These are phyloP conservation scores for Archips xylosteana DNA, from an alignment of 2,888 invertebrate species.

Conservation along the genomic window DNA sequence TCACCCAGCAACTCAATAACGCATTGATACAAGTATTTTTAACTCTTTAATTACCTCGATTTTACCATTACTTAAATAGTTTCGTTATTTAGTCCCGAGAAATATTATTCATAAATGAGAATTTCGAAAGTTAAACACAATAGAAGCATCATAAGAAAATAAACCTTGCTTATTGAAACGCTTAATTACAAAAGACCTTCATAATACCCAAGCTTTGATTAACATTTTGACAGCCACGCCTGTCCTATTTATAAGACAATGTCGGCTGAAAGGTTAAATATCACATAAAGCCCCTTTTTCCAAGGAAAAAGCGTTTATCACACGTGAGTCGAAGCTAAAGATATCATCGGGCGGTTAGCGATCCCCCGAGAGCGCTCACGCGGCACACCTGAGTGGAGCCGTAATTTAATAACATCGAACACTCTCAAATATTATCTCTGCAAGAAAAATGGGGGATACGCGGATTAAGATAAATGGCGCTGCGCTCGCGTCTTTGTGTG, in stretches of 20 bases:
- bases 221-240: background rate
- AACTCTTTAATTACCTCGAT: too few species aligned
- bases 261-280: background rate
- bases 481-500: conserved; percentile 5
- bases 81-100: too few species aligned
- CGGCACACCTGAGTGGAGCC: conserved; percentile 33
- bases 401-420: conserved; percentile 40
- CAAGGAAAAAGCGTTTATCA: conserved; percentile 30
- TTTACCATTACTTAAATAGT: too few species aligned
- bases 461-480: conserved; percentile 8
- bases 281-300: background rate
- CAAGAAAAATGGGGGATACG: conserved; percentile 13
- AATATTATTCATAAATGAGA: too few species aligned
- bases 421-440: conserved; percentile 32
- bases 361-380: conserved; percentile 25
- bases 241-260: background rate
- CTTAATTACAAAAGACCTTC: background rate
- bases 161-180: too few species aligned
- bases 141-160: too few species aligned
- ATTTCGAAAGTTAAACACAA: too few species aligned
- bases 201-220: too few species aligned
- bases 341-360: conserved; percentile 30
- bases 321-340: conserved; percentile 15
- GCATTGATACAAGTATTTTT: too few species aligned
- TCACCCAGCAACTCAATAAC: too few species aligned